These are phyloP conservation scores for Terebella lapidaria DNA, from an alignment of 2,888 invertebrate species.

Conservation along the genomic window DNA sequence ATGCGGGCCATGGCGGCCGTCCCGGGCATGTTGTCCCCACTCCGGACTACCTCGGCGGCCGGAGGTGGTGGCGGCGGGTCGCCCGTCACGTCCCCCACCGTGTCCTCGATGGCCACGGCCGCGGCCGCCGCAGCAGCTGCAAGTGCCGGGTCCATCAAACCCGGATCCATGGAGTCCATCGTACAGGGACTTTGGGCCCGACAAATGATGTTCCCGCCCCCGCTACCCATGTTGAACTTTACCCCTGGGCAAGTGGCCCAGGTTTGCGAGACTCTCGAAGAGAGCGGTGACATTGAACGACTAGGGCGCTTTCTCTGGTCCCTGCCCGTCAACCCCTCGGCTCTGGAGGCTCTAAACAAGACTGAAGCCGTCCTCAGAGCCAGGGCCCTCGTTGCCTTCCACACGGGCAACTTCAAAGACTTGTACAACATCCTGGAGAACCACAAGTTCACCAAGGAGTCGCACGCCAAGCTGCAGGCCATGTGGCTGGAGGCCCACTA, in stretches of 20 bases:
- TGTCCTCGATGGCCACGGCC: not conserved
- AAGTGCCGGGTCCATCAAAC: not conserved
- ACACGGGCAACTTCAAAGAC: conserved; percentile 83
- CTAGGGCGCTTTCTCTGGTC: conserved; percentile 85
- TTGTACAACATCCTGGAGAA: conserved; percentile 83
- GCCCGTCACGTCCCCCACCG: not conserved
- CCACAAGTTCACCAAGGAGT: conserved; percentile 82
- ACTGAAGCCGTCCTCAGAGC: conserved; percentile 80
- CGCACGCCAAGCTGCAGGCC: conserved; percentile 79
- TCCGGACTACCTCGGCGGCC: not conserved
- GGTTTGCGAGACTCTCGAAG: conserved; percentile 53
- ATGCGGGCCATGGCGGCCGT: not conserved
- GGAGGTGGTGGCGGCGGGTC: not conserved
- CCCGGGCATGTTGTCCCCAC: not conserved
- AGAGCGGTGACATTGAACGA: conserved; percentile 58
- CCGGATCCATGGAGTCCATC: not conserved
- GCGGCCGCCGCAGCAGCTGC: not conserved
- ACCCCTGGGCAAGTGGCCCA: conserved; percentile 51
- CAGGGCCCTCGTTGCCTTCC: conserved; percentile 81
- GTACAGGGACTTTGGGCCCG: not conserved
- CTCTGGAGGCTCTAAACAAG: conserved; percentile 72
- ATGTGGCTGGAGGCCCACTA: conserved; percentile 95
- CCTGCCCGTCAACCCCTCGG: conserved; percentile 77
- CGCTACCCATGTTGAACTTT: conserved; percentile 31
- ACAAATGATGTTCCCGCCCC: not conserved